Percentiles rank a stretch among this genome's conserved stretches.
phyloP scores from a whole-genome alignment of 2,113 vertebrate species.

The Corythoichthys intestinalis region DNA sequence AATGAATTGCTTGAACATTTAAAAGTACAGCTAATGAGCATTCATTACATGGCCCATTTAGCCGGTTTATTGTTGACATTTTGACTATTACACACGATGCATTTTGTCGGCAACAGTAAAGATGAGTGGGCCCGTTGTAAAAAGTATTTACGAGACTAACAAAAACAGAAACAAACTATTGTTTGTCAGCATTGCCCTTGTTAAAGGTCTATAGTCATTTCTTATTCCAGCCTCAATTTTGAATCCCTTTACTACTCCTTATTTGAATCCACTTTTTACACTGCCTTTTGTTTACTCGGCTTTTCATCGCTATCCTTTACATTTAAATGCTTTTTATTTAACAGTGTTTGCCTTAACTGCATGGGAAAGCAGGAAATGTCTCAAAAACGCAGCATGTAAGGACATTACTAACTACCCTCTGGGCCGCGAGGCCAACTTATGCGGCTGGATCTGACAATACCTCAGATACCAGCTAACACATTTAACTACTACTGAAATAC shows the following conservation, averaged over 20 bases:
- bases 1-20: background rate
- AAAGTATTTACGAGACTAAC: background rate
- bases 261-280: background rate
- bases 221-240: background rate
- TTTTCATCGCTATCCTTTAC: background rate
- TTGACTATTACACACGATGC: background rate
- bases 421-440: background rate
- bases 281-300: background rate
- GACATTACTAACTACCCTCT: background rate
- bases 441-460: background rate
- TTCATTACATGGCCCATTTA: background rate
- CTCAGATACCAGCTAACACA: background rate
- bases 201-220: background rate
- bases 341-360: background rate
- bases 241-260: background rate
- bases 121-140: background rate
- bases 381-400: background rate
- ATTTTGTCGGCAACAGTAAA: background rate
- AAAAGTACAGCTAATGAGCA: background rate
- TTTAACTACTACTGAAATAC: background rate
- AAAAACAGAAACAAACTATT: background rate
- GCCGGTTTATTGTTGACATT: background rate
- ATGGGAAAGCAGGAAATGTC: background rate
- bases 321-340: background rate
- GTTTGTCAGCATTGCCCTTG: background rate